Conservation (phyloP, 2,113 vertebrate species). For the Piliocolobus tephrosceles region DNA sequence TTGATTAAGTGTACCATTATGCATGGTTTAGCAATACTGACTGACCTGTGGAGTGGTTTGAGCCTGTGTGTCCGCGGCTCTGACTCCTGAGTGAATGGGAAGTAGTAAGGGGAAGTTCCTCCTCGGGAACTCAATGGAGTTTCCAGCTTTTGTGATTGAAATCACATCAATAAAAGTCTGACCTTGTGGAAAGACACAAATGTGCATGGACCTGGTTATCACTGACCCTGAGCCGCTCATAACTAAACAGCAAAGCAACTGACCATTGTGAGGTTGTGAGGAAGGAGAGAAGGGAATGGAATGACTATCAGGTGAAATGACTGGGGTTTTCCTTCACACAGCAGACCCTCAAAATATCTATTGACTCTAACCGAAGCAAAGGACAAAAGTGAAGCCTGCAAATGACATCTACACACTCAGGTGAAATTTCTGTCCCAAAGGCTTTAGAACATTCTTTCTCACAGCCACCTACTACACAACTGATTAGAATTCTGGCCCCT, state of each 20-base stretch:
- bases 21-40: no score
- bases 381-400: background rate
- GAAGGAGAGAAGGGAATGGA: background rate
- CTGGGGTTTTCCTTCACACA: rapidly evolving
- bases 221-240: background rate
- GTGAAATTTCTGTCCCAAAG: background rate
- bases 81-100: no score
- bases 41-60: no score
- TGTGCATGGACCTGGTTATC: no score
- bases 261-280: background rate
- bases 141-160: no score
- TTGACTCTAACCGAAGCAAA: background rate
- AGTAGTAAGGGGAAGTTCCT: no score
- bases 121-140: no score
- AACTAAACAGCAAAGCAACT: background rate
- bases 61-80: no score
- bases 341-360: background rate
- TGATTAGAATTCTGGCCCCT: background rate
- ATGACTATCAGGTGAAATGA: rapidly evolving
- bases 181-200: no score
- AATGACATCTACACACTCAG: background rate
- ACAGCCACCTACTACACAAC: background rate
- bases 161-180: no score
- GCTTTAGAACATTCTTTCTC: background rate
- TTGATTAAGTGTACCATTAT: no score